A percentile compares a stretch with the other conserved stretches of the same genome.
These are phyloP conservation scores for Melieria omissa DNA, from an alignment of 2,888 invertebrate species.

Conservation along the genomic window DNA sequence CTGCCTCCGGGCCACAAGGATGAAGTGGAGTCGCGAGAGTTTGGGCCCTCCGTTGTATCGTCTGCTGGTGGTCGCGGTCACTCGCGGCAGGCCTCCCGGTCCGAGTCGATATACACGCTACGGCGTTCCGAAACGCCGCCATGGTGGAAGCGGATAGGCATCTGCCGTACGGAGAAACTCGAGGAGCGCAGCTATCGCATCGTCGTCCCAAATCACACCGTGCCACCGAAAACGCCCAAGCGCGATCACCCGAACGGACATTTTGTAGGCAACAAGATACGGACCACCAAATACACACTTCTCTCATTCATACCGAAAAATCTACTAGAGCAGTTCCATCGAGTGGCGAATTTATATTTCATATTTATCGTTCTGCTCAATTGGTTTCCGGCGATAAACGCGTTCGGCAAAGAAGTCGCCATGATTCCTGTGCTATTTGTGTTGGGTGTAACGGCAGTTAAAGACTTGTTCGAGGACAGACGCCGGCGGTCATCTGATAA, in stretches of 20 bases:
- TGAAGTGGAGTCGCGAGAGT: constrained; percentile 74
- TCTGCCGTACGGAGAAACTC: constrained; percentile 73
- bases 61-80: constrained; percentile 73
- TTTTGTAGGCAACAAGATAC: constrained; percentile 84
- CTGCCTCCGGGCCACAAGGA: constrained; percentile 88
- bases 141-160: constrained; percentile 76
- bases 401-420: constrained; percentile 95
- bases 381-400: constrained; percentile 94
- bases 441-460: constrained; percentile 91
- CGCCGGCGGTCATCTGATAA: constrained; percentile 90
- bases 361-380: constrained; percentile 95
- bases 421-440: constrained; percentile 96
- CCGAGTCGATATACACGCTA: constrained; percentile 90
- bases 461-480: constrained; percentile 94
- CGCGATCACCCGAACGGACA: constrained; percentile 87
- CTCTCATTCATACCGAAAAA: constrained; percentile 96
- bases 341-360: constrained; percentile 97
- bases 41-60: constrained; percentile 64
- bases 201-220: constrained; percentile 87
- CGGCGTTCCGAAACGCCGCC: constrained; percentile 79
- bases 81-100: constrained; percentile 88
- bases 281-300: constrained; percentile 94
- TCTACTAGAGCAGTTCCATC: constrained; percentile 95
- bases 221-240: constrained; percentile 82
- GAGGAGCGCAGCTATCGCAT: constrained; percentile 77